These are phyloP conservation scores for Chrysina gloriosa DNA, from an alignment of 2,888 invertebrate species.

Conservation along the genomic window DNA sequence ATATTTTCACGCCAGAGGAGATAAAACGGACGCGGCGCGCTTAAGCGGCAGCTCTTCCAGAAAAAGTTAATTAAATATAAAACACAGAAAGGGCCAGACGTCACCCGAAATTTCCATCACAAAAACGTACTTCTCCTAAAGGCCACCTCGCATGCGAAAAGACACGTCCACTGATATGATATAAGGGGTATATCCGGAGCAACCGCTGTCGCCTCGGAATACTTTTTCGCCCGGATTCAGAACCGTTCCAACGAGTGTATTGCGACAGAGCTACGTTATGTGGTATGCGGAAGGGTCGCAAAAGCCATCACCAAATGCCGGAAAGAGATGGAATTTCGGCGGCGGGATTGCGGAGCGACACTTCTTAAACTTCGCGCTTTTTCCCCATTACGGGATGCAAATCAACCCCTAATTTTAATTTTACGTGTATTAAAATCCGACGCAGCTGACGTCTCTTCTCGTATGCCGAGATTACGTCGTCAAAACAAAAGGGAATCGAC, in stretches of 20 bases:
- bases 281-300: constrained; percentile 5
- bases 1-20: constrained; percentile 21
- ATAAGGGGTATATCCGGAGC: constrained; percentile 9
- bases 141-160: not conserved
- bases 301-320: not conserved
- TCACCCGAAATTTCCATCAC: constrained; percentile 31
- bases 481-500: constrained; percentile 62
- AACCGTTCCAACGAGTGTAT: not conserved
- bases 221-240: constrained; percentile 12
- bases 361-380: constrained; percentile 58
- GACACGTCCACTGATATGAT: constrained; percentile 15
- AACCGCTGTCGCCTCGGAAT: too few species aligned
- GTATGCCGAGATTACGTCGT: constrained; percentile 61
- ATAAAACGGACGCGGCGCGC: constrained; percentile 1
- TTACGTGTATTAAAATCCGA: constrained; percentile 71
- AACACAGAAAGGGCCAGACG: constrained; percentile 19
- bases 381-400: constrained; percentile 72
- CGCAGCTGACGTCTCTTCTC: constrained; percentile 67
- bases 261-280: not conserved
- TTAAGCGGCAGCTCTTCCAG: not conserved
- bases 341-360: constrained; percentile 32
- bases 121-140: constrained; percentile 12
- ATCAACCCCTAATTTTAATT: constrained; percentile 72
- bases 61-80: constrained; percentile 30
- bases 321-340: constrained; percentile 9